Base-by-base conservation (phyloP, 2,113 vertebrate species). In the Spea bombifrons region DNA sequence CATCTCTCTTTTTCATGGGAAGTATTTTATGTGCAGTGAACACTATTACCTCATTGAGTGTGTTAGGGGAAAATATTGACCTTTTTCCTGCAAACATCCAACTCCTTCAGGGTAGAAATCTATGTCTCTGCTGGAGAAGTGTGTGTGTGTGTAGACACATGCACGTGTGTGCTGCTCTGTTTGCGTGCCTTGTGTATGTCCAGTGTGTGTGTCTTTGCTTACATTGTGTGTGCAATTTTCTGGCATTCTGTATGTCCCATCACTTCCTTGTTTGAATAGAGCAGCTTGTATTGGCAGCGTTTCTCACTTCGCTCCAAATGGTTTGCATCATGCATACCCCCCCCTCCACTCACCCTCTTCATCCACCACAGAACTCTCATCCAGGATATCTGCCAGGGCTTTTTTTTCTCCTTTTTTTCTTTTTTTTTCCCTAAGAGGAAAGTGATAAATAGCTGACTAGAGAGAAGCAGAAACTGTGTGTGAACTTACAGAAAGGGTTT, bases 1-100 rank as follows among this genome's bases (percentile, higher is more conserved):
- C 85, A 83, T 83, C 82, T 84, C 86, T 87, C 91, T 82, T 83
- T 90, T 95, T 93, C 93, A 95, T 95, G 92, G 92, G 95, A 97
- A 95, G 94, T 94, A 94, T 95, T 94, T 86, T 89, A 89, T 91
- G 85, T 90, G 91, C 95, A 92, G 87, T 87, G 93, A 96, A 94
- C 92, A 91, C 89, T 93, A 96, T 95, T 94, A 96, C 96, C 95
- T 96, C 94, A 96, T 95, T 88, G 91, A 66, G 91, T 90, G 92
- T 96, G 96, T 95, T 97, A 94, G 96, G 95, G 95, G 96, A 98
- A 98, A 99, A 97, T 89, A 86, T 92, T 95, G 96, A 98, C 95
- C 96, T 96, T 93, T 94, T 93, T 94, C 94, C 94, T 91, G 92
- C 94, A 91, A 91, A 93, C 93, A 93, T 95, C 93, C 91, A 92